phyloP scores from a whole-genome alignment of 1,140 invertebrate species.

The Plutomurus gul region DNA sequence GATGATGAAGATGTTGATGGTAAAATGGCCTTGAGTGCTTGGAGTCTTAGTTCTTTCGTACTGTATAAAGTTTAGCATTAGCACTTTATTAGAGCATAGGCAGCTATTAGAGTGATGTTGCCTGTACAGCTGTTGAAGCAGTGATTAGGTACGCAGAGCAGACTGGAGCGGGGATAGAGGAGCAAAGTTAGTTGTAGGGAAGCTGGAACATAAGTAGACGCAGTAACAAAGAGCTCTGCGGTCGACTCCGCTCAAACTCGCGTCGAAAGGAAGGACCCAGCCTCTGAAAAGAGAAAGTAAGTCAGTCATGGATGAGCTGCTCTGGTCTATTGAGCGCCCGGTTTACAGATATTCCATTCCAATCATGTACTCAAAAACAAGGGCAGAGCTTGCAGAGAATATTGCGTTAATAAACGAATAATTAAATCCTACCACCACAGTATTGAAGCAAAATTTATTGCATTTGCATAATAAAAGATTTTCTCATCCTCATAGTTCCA shows the following conservation, averaged over 20 bases:
- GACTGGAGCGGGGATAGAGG: no score
- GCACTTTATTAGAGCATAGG: no score
- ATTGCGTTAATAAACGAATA: conserved; percentile 43
- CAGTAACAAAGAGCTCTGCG: not conserved
- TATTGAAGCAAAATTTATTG: conserved; percentile 33
- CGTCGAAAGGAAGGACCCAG: not conserved
- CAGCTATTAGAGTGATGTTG: no score
- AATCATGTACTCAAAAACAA: conserved; percentile 19
- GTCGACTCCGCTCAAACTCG: not conserved
- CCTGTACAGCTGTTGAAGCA: no score
- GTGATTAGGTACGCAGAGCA: no score
- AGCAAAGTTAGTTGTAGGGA: no score
- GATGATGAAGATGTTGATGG: conserved; percentile 9
- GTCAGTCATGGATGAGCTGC: conserved; percentile 2
- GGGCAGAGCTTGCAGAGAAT: not conserved
- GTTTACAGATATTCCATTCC: conserved; percentile 22
- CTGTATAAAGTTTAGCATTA: no score
- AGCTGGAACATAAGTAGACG: no score
- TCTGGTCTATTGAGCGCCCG: not conserved
- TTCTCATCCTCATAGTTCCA: conserved; percentile 8
- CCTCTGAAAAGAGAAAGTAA: not conserved
- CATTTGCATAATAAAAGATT: conserved; percentile 41
- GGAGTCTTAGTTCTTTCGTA: no score
- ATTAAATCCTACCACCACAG: conserved; percentile 36
- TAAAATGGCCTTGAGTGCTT: not conserved